Base-by-base conservation (phyloP, 2,113 vertebrate species). In the Gasterosteus nipponicus region DNA sequence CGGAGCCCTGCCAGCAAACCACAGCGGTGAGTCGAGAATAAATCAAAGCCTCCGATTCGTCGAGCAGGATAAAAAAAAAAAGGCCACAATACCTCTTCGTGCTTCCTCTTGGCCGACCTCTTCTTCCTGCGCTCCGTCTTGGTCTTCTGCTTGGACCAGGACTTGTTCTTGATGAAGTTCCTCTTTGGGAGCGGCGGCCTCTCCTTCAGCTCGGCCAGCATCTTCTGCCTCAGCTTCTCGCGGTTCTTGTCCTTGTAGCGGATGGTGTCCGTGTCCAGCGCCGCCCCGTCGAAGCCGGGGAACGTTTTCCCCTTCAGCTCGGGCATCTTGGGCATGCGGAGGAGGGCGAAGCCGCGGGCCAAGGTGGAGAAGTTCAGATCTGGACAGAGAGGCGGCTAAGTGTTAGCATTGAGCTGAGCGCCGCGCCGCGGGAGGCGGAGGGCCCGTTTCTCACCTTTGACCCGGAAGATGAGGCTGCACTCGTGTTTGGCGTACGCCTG, bases 401-500 rank as follows among this genome's bases (percentile, higher is more conserved):
- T 1, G 11, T 56, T 26, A 49, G n/a, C 49, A 16, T 26, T 18
- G 9, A 6, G 12, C 18, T 63, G 49, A 29, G 22, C 19, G 1
- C 0, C 51, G 5, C 29, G 3, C 18, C 18, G 6, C 7, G 4
- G 46, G 2, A 69, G 10, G 10, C 19, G 2, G 22, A 11, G 38
- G 0, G 5, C 0, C n/a, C 7, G n/a, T 38, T 29, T 64, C 7
- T 86, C 66, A 99, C 98, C 98, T 96, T 97, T 98, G 31, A 96
- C 29, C 33, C 97, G 91, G 94, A 99, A 99, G 90, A 99, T 99
- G 8, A 99, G 94, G 18, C 91, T 97, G 42, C 98, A 99, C 9
- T 99, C 97, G 0, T 99, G 98, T 77, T 99, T 99, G 75, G 94
- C 96, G 0, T 99, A 99, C 1, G 96, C 96, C 90, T 99, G 98